Conservation (phyloP, 1,140 invertebrate species). For the Diorhabda elongata region DNA sequence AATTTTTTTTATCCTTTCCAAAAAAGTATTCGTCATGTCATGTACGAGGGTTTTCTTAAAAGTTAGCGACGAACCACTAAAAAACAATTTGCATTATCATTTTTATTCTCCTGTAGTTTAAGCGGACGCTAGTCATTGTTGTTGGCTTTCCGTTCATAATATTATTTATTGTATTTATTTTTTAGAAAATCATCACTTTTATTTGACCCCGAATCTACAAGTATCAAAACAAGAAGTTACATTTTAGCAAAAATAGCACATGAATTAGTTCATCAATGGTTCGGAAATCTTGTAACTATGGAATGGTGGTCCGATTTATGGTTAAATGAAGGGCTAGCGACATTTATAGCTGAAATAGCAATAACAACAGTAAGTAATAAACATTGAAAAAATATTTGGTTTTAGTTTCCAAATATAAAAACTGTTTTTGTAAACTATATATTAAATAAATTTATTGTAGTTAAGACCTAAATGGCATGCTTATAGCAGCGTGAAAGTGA, state of each 20-base stretch:
- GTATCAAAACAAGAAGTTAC: slow-evolving; percentile 34
- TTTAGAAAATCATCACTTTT: slow-evolving; percentile 36
- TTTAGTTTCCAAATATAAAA: not conserved
- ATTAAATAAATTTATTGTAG: slow-evolving; percentile 22
- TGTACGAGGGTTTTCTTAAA: no score
- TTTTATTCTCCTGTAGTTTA: no score
- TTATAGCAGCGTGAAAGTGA: slow-evolving; percentile 35
- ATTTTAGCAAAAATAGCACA: slow-evolving; percentile 37
- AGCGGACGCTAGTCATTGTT: no score
- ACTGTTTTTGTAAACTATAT: not conserved
- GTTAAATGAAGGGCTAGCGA: slow-evolving; percentile 70
- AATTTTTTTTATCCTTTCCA: no score
- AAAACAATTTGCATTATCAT: no score
- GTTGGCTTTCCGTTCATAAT: no score
- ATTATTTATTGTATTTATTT: not conserved
- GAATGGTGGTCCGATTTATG: slow-evolving; percentile 65
- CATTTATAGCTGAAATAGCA: slow-evolving; percentile 35
- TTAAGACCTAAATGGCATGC: slow-evolving; percentile 36
- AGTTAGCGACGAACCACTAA: no score
- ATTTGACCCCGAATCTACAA: slow-evolving; percentile 32
- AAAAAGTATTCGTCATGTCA: no score
- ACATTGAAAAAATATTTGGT: not conserved
- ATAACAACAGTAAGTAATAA: slow-evolving; percentile 30
- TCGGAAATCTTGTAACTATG: slow-evolving; percentile 62
- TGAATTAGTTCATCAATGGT: slow-evolving; percentile 63